Base-by-base conservation (phyloP, 1,140 invertebrate genomes). In the Drosophila arawakana region DNA sequence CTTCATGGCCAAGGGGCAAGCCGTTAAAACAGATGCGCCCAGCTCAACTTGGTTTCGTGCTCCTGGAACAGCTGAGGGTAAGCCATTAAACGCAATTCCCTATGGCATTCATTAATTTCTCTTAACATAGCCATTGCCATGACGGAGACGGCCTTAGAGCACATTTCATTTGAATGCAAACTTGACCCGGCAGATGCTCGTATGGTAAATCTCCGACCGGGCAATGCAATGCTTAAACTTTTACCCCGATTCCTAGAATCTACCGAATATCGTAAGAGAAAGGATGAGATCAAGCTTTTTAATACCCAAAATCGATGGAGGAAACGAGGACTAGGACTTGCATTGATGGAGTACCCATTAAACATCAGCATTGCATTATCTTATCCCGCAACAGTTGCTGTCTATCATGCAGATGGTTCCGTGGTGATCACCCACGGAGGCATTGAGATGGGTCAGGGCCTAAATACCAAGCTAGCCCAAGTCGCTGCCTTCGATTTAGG, bases 81-180 rank as follows among this genome's bases (percentile, higher is more conserved):
- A 70, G 1, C 91, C 86, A 44, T 96, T 95, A 3, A 94, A 96
- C 68, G 92, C 30, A 15, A 15, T 46, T 46, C 15, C 7, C 2
- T 5, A 11, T 30, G 6, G 5, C 46, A 93, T 93, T n/a, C 10
- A 8, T 0, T 39, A 1, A 10, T 39, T 52, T 13, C 13, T 39
- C 10, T 3, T 8, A 3, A 9, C 13, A 94, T 96, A 93, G 94
- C 90, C 30, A 88, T 95, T 10, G 94, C 94, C 3, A 93, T 95
- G 81, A 94, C 95, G 35, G 97, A 98, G 91, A 94, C 93, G 15
- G 94, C 97, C 8, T 95, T 98, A 94, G 97, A 98, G 76, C 95
- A 96, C 83, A 95, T 98, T 68, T 94, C 96, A 0, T 94, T 94
- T 55, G 93, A 91, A 25, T 76, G 96, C 5, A 93, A 94, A 9